Base-by-base conservation (phyloP, 2,888 invertebrate species). In the Cosmopolites sordidus region DNA sequence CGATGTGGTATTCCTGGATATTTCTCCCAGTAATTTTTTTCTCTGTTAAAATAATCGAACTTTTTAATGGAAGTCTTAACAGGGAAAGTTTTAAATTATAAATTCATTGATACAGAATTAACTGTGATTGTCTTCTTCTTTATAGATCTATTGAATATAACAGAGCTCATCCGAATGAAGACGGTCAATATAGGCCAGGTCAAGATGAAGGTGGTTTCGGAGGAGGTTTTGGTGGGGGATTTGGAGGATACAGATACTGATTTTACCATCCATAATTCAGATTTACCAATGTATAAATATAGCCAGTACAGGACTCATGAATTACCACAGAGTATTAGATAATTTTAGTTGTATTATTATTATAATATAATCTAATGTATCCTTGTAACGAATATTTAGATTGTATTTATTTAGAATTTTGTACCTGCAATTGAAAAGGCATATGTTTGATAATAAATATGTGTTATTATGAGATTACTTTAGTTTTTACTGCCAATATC, bases 161-260 rank as follows among this genome's bases (percentile, higher is more conserved):
- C 46, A 59, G 66, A 41, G 55, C 63, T 8, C 56, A 59, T 48
- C 59, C 59, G 8, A 64, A 63, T 33, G 67, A 65, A 42, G 63
- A 66, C 40, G 68, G 68, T 2, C 67, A 68, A 42, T 69, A 68
- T 51, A 60, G 63, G 42, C 62, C 67, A 16, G 62, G 64, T 27
- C 51, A 55, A n/a, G 58, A 61, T 48, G 62, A 64, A 43, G 64
- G 65, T 17, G 54, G 60, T 6, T 60, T 41, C 29, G 56, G 55
- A 16, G 64, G 64, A 1, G 55, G 51, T 11, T 47, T n/a, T 12
- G 33, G 33, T 4, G 33, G 33, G 3, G 12, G 33, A 6, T 11
- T 11, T 4, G 33, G 33, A 3, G 40, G 40, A 16, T 40, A 40
- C 40, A 40, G 40, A 40, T 40, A 40, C 11, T 40, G 11, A 16